These are phyloP conservation scores for Hirtodrosophila histrioides DNA, from an alignment of 2,888 invertebrate genomes.

Conservation along the genomic window DNA sequence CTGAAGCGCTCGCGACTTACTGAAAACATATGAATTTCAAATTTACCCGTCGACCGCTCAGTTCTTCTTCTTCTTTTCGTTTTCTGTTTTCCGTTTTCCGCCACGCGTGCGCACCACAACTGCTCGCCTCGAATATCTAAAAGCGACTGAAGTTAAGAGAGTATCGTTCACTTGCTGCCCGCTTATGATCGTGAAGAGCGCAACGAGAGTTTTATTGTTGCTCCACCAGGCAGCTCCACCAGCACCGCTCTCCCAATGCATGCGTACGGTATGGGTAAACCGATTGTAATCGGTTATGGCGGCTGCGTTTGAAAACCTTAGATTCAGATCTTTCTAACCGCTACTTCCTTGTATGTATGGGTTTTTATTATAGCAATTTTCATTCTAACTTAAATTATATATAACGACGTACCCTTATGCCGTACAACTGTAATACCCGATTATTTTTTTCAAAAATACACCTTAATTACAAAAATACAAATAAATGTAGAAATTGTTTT, in stretches of 20 bases:
- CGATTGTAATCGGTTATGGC: background rate
- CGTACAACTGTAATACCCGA: too few species aligned
- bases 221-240: background rate
- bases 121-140: constrained; percentile 47
- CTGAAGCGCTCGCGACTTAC: constrained; percentile 58
- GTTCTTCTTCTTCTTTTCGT: constrained; percentile 28
- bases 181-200: constrained; percentile 17
- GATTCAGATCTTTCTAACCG: background rate
- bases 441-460: too few species aligned
- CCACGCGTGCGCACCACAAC: constrained; percentile 54
- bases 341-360: too few species aligned
- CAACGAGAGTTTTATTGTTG: background rate
- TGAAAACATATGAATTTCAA: constrained; percentile 48
- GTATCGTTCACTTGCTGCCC: background rate
- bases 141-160: constrained; percentile 42
- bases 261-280: background rate
- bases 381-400: too few species aligned
- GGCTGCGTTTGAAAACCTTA: constrained; percentile 4
- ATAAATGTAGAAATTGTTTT: too few species aligned
- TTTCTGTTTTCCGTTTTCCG: constrained; percentile 28
- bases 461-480: too few species aligned
- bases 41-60: constrained; percentile 40
- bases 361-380: too few species aligned
- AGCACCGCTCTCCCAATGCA: background rate
- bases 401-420: too few species aligned